Conservation (phyloP, 2,113 vertebrate species). For the Carlito syrichta region DNA sequence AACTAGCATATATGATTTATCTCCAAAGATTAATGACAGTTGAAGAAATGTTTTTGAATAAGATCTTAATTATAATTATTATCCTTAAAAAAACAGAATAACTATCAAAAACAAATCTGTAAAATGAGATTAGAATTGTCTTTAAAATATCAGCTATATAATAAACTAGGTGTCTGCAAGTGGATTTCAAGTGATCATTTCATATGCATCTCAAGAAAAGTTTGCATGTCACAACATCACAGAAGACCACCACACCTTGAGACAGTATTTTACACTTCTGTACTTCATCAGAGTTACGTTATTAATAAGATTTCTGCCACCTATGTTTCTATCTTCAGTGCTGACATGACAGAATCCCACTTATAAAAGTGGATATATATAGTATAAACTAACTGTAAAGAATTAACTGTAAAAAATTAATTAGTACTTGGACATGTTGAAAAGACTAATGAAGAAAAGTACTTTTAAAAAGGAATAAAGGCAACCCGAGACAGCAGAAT, state of each 20-base stretch:
- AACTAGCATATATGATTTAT: conserved; percentile 8
- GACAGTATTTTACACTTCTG: neutral
- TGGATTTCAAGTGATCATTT: conserved; percentile 13
- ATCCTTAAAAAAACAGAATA: conserved; percentile 10
- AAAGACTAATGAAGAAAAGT: neutral
- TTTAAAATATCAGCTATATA: conserved; percentile 15
- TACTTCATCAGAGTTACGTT: neutral
- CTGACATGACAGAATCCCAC: neutral
- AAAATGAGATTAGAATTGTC: neutral
- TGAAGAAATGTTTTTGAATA: neutral
- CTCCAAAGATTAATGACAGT: neutral
- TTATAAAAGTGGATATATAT: too few relatives aligned
- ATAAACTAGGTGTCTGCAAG: conserved; percentile 9
- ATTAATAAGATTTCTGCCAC: neutral
- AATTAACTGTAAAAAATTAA: neutral
- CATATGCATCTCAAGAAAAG: neutral
- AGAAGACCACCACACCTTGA: neutral
- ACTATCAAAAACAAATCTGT: conserved; percentile 40
- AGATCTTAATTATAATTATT: neutral
- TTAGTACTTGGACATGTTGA: neutral
- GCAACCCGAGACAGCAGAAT: neutral
- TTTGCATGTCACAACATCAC: neutral
- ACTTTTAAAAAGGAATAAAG: neutral
- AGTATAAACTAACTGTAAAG: neutral
- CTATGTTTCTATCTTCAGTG: neutral